phyloP scores from a whole-genome alignment of 1,140 invertebrate species.

The Cotesia vestalis region DNA sequence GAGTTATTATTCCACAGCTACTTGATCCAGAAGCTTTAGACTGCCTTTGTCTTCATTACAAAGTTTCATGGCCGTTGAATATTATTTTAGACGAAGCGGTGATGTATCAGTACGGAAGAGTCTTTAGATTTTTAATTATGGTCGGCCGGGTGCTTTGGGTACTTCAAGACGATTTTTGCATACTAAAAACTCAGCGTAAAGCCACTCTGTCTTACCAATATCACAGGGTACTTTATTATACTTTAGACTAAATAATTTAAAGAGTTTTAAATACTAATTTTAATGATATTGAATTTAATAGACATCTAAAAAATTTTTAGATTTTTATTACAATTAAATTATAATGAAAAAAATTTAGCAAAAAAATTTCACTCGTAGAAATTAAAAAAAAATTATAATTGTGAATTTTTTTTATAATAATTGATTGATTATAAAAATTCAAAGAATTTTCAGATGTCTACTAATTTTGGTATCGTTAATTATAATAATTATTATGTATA shows the following conservation, averaged over 20 bases:
- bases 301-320: too few species aligned
- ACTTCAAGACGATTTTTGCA: conserved; percentile 72
- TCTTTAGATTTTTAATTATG: conserved; percentile 79
- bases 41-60: conserved; percentile 74
- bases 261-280: conserved; percentile 38
- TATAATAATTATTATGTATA: too few species aligned
- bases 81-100: conserved; percentile 77
- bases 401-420: too few species aligned
- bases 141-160: conserved; percentile 78
- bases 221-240: conserved; percentile 52
- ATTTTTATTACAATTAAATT: too few species aligned
- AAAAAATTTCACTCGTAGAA: too few species aligned
- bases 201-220: conserved; percentile 52
- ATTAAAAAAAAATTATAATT: too few species aligned
- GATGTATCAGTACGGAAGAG: conserved; percentile 73
- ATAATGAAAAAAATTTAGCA: too few species aligned
- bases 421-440: too few species aligned
- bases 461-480: too few species aligned
- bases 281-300: too few species aligned
- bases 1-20: conserved; percentile 45
- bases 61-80: conserved; percentile 79
- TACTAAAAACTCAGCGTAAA: conserved; percentile 57
- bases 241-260: background rate
- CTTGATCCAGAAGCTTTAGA: conserved; percentile 72
- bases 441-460: too few species aligned